Evolutionary conservation across 1,140 invertebrate genomes (phyloP).

Genomic region (Aphaenogaster ashmeadi): DNA sequence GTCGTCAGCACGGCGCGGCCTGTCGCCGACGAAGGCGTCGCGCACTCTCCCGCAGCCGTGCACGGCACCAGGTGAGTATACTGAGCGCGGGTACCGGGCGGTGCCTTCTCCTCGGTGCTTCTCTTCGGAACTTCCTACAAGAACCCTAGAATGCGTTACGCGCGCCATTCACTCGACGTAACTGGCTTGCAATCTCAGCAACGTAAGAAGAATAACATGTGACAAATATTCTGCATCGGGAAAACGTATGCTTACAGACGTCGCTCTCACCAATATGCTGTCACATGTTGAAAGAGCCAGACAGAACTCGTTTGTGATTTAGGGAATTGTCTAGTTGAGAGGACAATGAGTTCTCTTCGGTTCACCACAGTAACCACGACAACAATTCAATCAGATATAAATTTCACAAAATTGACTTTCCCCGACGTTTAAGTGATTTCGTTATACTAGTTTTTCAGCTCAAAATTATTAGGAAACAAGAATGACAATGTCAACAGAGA

Average conservation of each 20-base stretch:
- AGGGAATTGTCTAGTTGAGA: neutral
- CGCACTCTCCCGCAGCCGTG: conserved; percentile 42
- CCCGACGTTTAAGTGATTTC: neutral
- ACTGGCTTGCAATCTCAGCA: neutral
- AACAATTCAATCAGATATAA: neutral
- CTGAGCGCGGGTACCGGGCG: neutral
- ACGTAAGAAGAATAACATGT: conserved; percentile 12
- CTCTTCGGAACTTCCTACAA: conserved; percentile 34
- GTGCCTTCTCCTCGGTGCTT: conserved; percentile 5
- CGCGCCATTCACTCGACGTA: neutral
- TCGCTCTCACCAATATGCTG: conserved; percentile 4
- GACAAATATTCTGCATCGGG: neutral
- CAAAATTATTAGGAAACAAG: conserved; percentile 6
- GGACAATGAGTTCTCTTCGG: neutral
- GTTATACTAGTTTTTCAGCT: neutral
- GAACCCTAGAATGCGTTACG: conserved; percentile 25
- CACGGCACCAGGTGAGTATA: conserved; percentile 70
- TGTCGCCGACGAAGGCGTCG: conserved; percentile 54
- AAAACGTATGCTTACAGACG: neutral
- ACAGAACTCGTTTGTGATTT: neutral
- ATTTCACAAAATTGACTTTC: conserved; percentile 11
- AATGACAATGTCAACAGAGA: neutral
- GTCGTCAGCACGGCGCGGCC: conserved; percentile 60
- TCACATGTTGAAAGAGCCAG: conserved; percentile 8
- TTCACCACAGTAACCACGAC: neutral